Evolutionary conservation across 1,140 invertebrate species (phyloP).

Genomic region (Tetramorium parvispinum): DNA sequence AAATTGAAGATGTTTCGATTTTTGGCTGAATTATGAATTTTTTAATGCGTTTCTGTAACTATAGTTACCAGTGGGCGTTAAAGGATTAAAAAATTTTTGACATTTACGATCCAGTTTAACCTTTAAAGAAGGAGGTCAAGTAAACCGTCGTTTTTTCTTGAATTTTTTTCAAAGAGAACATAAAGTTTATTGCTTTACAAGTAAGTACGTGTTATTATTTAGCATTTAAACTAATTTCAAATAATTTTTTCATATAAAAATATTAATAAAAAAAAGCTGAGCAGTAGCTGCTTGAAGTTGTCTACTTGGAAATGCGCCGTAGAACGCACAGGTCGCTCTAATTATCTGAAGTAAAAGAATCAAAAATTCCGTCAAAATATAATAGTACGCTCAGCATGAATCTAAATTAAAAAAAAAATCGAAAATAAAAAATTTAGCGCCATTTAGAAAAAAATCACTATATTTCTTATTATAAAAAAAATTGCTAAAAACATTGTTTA

Average conservation of each 20-base stretch:
- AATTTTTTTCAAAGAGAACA: background rate
- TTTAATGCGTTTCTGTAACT: too few relatives aligned
- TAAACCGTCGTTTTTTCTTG: background rate
- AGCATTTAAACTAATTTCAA: background rate
- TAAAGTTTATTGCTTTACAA: background rate
- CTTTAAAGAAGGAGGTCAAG: conserved; percentile 10
- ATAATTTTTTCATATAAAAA: background rate
- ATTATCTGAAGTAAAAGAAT: conserved; percentile 1
- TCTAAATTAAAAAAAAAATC: too few relatives aligned
- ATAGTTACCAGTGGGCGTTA: too few relatives aligned
- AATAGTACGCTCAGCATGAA: too few relatives aligned
- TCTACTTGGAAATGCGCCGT: background rate
- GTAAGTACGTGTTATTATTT: background rate
- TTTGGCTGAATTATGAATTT: too few relatives aligned
- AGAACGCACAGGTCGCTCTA: background rate
- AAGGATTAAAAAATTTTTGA: background rate
- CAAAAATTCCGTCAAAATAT: background rate
- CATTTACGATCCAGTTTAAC: background rate
- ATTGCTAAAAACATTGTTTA: too few relatives aligned
- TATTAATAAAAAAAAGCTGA: background rate
- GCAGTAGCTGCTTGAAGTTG: background rate
- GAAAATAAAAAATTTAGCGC: too few relatives aligned
- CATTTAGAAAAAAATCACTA: too few relatives aligned
- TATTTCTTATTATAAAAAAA: too few relatives aligned
- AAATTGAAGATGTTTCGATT: too few relatives aligned